A percentile compares a stretch with the other conserved stretches of the same genome.
phyloP scores from a whole-genome alignment of 2,888 invertebrate genomes.

The Lymantria dispar region DNA sequence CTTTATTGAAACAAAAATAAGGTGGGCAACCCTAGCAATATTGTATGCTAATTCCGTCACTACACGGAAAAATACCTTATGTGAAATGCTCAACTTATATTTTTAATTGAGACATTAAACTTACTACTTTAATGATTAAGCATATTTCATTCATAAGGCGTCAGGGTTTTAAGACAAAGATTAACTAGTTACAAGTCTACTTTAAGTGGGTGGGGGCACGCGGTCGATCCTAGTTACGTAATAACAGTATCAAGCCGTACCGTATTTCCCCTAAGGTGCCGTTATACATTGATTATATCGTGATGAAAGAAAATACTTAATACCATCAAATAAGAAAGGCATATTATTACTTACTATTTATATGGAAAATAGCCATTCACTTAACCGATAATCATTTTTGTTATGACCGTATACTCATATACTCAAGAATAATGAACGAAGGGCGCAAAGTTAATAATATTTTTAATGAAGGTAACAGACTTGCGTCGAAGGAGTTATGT shows the following conservation, averaged over 20 bases:
- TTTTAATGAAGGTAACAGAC: slow-evolving; percentile 66
- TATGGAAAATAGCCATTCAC: slow-evolving; percentile 55
- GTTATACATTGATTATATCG: slow-evolving; percentile 21
- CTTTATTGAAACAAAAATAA: too few relatives aligned
- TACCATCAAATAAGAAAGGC: slow-evolving; percentile 29
- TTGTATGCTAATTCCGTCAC: too few relatives aligned
- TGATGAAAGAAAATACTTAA: slow-evolving; percentile 28
- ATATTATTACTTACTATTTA: slow-evolving; percentile 39
- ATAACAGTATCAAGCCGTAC: slow-evolving; percentile 3
- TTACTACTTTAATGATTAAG: slow-evolving; percentile 7
- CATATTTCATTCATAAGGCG: slow-evolving; percentile 23
- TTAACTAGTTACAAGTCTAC: slow-evolving; percentile 26
- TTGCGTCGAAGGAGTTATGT: slow-evolving; percentile 59
- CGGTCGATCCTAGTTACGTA: slow-evolving; percentile 18
- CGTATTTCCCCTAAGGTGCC: slow-evolving; percentile 7
- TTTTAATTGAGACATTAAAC: not conserved
- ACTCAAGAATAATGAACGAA: slow-evolving; percentile 70
- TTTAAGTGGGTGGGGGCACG: slow-evolving; percentile 23
- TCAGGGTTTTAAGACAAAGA: slow-evolving; percentile 28
- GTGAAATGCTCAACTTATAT: too few relatives aligned
- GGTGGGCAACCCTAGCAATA: too few relatives aligned
- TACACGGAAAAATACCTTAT: too few relatives aligned
- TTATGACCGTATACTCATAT: slow-evolving; percentile 47
- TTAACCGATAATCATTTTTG: slow-evolving; percentile 59
- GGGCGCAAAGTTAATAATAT: slow-evolving; percentile 45